These are phyloP conservation scores for Frankliniella fusca DNA, from an alignment of 2,888 invertebrate genomes.

Conservation along the genomic window DNA sequence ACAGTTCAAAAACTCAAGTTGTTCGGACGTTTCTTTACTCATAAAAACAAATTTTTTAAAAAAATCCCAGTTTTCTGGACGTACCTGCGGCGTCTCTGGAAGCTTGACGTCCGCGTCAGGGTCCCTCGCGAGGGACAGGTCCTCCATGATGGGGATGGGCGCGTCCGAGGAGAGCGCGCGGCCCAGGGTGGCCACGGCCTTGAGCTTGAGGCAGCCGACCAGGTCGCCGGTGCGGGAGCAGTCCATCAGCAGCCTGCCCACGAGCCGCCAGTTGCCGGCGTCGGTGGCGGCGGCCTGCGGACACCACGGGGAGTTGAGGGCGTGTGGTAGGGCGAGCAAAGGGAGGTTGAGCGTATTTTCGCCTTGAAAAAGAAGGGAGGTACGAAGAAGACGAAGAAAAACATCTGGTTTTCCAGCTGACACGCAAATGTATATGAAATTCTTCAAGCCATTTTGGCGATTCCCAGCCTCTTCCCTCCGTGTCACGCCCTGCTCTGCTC, in stretches of 20 bases:
- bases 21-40: too few relatives aligned
- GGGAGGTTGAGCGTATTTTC: too few relatives aligned
- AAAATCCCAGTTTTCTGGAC: too few relatives aligned
- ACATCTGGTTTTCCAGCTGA: too few relatives aligned
- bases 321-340: too few relatives aligned
- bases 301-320: not conserved
- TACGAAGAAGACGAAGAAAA: too few relatives aligned
- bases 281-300: not conserved
- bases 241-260: conserved; percentile 30
- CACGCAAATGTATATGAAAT: too few relatives aligned
- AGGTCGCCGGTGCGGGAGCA: conserved; percentile 31
- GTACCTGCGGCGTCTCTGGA: not conserved
- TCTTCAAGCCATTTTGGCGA: too few relatives aligned
- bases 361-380: too few relatives aligned
- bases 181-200: conserved; percentile 36
- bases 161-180: conserved; percentile 29
- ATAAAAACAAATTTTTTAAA: too few relatives aligned
- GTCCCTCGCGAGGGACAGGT: conserved; percentile 35
- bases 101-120: conserved; percentile 22
- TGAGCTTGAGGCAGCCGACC: conserved; percentile 37
- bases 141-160: conserved; percentile 34
- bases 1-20: too few relatives aligned
- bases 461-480: too few relatives aligned
- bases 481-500: not conserved
- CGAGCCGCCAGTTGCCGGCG: conserved; percentile 29